phyloP scores from a whole-genome alignment of 1,140 invertebrate genomes.

The Listronotus oregonensis region DNA sequence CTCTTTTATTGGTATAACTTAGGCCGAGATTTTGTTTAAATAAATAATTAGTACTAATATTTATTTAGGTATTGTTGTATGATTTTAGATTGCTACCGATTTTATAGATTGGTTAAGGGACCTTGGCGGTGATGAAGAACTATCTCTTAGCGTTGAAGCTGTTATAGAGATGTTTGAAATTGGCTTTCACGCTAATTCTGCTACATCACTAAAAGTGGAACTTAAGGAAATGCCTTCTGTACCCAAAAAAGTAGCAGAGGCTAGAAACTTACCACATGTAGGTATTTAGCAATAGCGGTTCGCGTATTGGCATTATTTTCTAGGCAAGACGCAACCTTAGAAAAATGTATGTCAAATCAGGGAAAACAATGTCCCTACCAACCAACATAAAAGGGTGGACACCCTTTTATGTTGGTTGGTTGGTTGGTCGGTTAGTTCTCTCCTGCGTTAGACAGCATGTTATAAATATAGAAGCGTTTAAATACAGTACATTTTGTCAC shows the following conservation, averaged over 20 bases:
- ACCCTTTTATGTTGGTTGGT: too few species aligned
- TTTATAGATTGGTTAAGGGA: slow-evolving; percentile 65
- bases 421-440: too few species aligned
- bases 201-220: slow-evolving; percentile 56
- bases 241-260: slow-evolving; percentile 55
- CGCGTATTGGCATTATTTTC: not conserved
- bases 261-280: slow-evolving; percentile 54
- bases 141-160: slow-evolving; percentile 55
- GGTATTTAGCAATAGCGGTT: too few species aligned
- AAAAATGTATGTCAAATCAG: too few species aligned
- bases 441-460: too few species aligned
- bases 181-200: slow-evolving; percentile 63
- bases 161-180: slow-evolving; percentile 63
- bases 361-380: not conserved
- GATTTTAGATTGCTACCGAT: slow-evolving; percentile 58
- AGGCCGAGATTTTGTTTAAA: too few species aligned
- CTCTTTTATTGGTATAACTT: too few species aligned
- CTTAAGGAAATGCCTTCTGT: slow-evolving; percentile 59
- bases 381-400: not conserved
- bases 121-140: slow-evolving; percentile 55
- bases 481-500: too few species aligned
- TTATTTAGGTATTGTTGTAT: too few species aligned
- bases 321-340: not conserved
- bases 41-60: too few species aligned
- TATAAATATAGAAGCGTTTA: too few species aligned